Base-by-base conservation (phyloP, 2,113 vertebrate genomes). In the Onychorhynchus coronatus region DNA sequence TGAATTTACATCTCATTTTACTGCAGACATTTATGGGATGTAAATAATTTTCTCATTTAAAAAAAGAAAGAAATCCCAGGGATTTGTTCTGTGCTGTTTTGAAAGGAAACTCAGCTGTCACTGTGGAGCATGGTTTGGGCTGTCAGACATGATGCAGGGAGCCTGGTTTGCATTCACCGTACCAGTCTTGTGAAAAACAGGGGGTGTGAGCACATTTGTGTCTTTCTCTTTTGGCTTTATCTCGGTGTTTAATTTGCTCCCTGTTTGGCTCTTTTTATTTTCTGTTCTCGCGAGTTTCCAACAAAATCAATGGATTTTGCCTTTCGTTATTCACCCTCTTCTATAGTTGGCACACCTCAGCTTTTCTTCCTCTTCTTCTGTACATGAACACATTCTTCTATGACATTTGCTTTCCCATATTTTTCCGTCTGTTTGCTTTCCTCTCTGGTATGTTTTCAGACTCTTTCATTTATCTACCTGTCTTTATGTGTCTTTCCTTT, bases 41-140 rank as follows among this genome's bases (percentile, higher is more conserved):
- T 23, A 86, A 58, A 59, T 66, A 41, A 71, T 91, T 92, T 89
- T 91, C 46, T 92, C 37, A 30, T 79, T 53, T 65, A 37, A 85
- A 68, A 85, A 85, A 56, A 75, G 23, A 58, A 78, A 63, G 39
- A 67, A 68, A 63, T 67, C 10, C 16, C 8, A 35, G 50, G 47
- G 33, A 41, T 59, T 74, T 67, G 27, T 47, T 89, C 49, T 59
- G 52, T 62, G 52, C 23, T 71, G 16, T 56, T 93, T 84, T 81
- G 89, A 50, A 89, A 81, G 44, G 44, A 46, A 67, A 35, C 33
- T 88, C 44, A 31, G 14, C 27, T 74, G 68, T 31, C 35, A 12
- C 0, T 5, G 16, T 55, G 59, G 49, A 50, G 42, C 27, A 24
- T 6, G 12, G 24, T n/a, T 52, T 33, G n/a, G 12, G 24, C 30